Percentiles rank a stretch among this genome's conserved stretches.
Conservation (phyloP, 2,888 invertebrate genomes). For the Sesia apiformis region DNA sequence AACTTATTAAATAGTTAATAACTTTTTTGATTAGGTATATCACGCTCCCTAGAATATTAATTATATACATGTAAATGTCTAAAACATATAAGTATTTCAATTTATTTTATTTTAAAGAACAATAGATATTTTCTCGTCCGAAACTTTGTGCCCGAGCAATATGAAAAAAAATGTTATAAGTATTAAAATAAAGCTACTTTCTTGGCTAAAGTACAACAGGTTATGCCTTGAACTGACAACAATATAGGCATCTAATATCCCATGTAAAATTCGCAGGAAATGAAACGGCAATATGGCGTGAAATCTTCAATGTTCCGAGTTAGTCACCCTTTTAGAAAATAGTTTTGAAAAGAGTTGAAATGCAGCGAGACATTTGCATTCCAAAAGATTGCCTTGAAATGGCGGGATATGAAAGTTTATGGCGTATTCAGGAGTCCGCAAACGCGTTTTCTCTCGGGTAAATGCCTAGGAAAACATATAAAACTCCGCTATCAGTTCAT, state of each 20-base stretch:
- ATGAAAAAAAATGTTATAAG: no score
- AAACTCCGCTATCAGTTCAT: conserved; percentile 8
- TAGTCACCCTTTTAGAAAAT: conserved; percentile 47
- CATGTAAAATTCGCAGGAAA: conserved; percentile 32
- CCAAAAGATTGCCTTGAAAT: conserved; percentile 41
- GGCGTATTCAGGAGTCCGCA: conserved; percentile 22
- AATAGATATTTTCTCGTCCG: no score
- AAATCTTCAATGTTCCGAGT: conserved; percentile 46
- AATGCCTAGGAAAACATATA: not conserved
- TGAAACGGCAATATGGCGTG: conserved; percentile 34
- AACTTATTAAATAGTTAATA: no score
- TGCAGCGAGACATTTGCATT: conserved; percentile 60
- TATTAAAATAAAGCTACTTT: no score
- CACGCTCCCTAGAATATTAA: no score
- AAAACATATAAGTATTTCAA: no score
- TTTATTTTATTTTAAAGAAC: no score
- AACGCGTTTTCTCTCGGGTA: not conserved
- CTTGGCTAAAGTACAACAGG: not conserved
- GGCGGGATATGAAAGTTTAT: conserved; percentile 44
- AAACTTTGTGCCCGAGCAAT: no score
- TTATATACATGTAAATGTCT: no score
- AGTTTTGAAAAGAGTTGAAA: conserved; percentile 55
- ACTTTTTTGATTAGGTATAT: no score
- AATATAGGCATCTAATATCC: conserved; percentile 12
- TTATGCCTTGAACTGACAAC: not conserved